These are phyloP conservation scores for Cheilosia variabilis DNA, from an alignment of 2,888 invertebrate species.

Conservation along the genomic window DNA sequence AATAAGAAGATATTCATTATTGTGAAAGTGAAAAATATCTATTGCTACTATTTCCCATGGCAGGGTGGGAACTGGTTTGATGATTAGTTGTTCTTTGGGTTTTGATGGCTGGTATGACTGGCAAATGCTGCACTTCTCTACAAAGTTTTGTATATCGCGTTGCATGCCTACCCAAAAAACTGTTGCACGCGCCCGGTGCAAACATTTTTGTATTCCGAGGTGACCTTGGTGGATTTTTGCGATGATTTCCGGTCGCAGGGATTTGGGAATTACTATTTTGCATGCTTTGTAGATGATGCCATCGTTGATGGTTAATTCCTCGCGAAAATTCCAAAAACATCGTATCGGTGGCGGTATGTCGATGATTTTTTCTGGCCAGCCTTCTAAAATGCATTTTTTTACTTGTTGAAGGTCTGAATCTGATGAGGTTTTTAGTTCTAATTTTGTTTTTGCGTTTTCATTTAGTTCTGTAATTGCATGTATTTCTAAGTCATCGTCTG, in stretches of 20 bases:
- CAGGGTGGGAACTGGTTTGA: constrained; percentile 49
- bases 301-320: constrained; percentile 43
- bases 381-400: constrained; percentile 52
- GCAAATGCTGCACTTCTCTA: constrained; percentile 59
- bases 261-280: constrained; percentile 54
- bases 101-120: constrained; percentile 29
- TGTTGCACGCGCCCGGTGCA: background rate
- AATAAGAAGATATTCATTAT: constrained; percentile 37
- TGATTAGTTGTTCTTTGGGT: constrained; percentile 38
- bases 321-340: constrained; percentile 40
- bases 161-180: constrained; percentile 37
- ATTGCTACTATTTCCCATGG: constrained; percentile 39
- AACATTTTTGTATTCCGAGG: background rate
- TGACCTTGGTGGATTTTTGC: background rate
- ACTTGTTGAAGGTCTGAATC: constrained; percentile 38
- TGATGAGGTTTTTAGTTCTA: constrained; percentile 31
- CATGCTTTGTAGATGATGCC: constrained; percentile 60
- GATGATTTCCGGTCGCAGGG: background rate
- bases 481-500: too few relatives aligned
- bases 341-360: constrained; percentile 33
- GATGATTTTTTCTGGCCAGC: constrained; percentile 55
- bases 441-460: constrained; percentile 33
- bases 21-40: constrained; percentile 26
- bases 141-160: constrained; percentile 44
- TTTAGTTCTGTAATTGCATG: too few relatives aligned